phyloP scores from a whole-genome alignment of 2,113 vertebrate genomes.

The Toxotes jaculatrix region DNA sequence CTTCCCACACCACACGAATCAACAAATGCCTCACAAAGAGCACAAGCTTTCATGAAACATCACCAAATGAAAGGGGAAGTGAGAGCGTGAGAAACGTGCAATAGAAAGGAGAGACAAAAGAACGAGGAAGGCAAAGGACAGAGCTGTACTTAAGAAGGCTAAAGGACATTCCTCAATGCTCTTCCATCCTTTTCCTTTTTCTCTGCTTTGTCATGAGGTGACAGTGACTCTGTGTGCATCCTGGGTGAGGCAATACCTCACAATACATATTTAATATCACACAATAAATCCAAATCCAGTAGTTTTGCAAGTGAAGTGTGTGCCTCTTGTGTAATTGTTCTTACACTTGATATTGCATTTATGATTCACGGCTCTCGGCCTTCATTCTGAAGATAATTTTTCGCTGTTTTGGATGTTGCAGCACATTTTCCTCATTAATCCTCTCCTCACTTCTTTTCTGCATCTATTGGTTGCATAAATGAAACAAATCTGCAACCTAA shows the following conservation, averaged over 20 bases:
- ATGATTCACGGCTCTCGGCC: no score
- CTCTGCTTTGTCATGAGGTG: slow-evolving; percentile 6
- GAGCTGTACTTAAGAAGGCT: slow-evolving; percentile 41
- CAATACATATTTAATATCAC: not conserved
- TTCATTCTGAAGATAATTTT: no score
- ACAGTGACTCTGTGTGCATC: not conserved
- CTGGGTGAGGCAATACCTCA: not conserved
- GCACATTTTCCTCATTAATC: not conserved
- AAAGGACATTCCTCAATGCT: slow-evolving; percentile 49
- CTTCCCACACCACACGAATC: slow-evolving; percentile 9
- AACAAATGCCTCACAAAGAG: slow-evolving; percentile 13
- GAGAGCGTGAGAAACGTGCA: slow-evolving; percentile 62
- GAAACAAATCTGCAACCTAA: not conserved
- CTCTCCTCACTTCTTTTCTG: not conserved
- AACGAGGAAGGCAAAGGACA: slow-evolving; percentile 3
- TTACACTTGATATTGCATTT: no score
- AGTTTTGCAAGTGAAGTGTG: no score
- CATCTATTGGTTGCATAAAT: not conserved
- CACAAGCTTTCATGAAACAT: slow-evolving; percentile 19
- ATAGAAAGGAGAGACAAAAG: slow-evolving; percentile 29
- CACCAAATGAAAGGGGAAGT: slow-evolving; percentile 28
- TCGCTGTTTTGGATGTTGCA: not conserved
- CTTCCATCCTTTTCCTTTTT: slow-evolving; percentile 21
- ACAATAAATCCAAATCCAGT: not conserved
- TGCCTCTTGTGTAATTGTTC: no score